phyloP scores from a whole-genome alignment of 2,113 vertebrate species.

The Anarhynchus alexandrinus region DNA sequence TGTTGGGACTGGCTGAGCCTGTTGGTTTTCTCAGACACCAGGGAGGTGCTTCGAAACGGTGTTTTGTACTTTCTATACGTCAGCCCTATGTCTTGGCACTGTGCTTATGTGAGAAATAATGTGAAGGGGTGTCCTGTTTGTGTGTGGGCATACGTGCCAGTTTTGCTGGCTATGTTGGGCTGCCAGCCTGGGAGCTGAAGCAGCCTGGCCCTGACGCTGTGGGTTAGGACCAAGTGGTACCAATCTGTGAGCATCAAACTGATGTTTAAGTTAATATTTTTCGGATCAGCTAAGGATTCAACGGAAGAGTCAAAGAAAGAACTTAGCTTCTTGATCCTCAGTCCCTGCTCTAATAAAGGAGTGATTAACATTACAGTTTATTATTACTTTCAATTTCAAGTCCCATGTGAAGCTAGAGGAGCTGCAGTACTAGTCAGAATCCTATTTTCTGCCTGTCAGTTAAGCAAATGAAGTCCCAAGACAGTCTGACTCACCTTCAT shows the following conservation, averaged over 20 bases:
- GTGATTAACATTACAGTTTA: slow-evolving; percentile 49
- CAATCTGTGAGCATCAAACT: background rate
- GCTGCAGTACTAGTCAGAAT: slow-evolving; percentile 1
- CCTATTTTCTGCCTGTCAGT: slow-evolving; percentile 50
- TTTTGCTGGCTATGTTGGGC: background rate
- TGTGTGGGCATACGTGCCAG: accelerated
- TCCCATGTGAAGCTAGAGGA: slow-evolving; percentile 23
- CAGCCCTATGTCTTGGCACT: background rate
- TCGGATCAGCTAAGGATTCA: background rate
- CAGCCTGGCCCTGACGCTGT: background rate
- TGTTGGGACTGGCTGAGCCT: background rate
- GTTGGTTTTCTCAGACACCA: background rate
- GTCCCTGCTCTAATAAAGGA: slow-evolving; percentile 38
- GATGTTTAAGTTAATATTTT: background rate
- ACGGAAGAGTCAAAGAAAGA: background rate
- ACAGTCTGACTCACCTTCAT: slow-evolving; percentile 27
- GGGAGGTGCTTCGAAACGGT: background rate
- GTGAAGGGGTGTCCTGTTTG: background rate
- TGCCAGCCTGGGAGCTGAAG: background rate
- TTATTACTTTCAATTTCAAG: slow-evolving; percentile 45
- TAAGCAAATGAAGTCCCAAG: slow-evolving; percentile 47
- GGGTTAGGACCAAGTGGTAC: background rate
- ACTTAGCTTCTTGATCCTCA: background rate
- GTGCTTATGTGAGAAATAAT: background rate
- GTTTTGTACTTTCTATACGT: background rate